Percentiles rank a stretch among this genome's conserved stretches.
Evolutionary conservation across 2,888 invertebrate species (phyloP).

Genomic region (Himalopsyche japonica): DNA sequence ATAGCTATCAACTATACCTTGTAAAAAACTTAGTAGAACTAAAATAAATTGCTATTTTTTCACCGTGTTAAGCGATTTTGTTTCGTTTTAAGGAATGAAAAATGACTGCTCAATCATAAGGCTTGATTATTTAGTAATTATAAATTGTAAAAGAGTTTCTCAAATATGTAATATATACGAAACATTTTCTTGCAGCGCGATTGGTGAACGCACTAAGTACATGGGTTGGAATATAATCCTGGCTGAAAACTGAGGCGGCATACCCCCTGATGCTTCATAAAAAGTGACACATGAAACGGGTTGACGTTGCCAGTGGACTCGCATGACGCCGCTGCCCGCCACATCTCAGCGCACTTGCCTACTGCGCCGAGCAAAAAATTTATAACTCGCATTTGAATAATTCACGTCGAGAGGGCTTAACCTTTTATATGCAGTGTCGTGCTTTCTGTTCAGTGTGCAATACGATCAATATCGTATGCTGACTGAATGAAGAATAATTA

Average conservation of each 20-base stretch:
- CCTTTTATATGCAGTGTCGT: neutral
- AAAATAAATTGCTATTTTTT: no score
- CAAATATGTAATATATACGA: no score
- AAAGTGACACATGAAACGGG: conserved; percentile 25
- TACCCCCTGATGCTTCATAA: conserved; percentile 18
- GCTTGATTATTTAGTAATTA: no score
- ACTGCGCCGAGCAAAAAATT: neutral
- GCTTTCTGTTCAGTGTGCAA: neutral
- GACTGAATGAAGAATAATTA: no score
- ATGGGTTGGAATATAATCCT: neutral
- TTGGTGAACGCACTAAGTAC: neutral
- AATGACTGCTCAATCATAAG: no score
- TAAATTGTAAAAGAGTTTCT: no score
- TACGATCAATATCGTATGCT: neutral
- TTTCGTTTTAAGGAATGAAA: no score
- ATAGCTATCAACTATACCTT: no score
- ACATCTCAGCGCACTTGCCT: neutral
- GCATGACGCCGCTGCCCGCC: neutral
- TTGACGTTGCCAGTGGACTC: conserved; percentile 1
- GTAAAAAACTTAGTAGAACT: no score
- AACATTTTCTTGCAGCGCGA: neutral
- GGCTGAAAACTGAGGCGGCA: neutral
- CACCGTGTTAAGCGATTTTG: no score
- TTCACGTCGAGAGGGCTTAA: neutral
- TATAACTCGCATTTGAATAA: neutral